phyloP scores from a whole-genome alignment of 2,888 invertebrate genomes.

The Plutella xylostella region DNA sequence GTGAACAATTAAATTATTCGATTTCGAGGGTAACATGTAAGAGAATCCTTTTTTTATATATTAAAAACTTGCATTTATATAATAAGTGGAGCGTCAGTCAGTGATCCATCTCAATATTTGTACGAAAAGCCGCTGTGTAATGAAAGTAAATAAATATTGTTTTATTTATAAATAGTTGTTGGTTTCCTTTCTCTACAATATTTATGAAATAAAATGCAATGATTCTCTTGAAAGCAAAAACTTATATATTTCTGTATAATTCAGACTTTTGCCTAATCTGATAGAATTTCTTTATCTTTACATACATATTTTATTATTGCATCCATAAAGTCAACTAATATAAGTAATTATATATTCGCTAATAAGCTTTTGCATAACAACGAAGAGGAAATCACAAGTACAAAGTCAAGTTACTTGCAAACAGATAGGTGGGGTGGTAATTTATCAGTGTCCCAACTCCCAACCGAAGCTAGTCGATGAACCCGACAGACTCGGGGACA shows the following conservation, averaged over 20 bases:
- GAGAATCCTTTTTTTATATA: not conserved
- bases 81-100: constrained; percentile 21
- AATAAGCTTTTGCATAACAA: too few relatives aligned
- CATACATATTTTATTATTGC: constrained; percentile 22
- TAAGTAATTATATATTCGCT: too few relatives aligned
- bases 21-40: too few relatives aligned
- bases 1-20: too few relatives aligned
- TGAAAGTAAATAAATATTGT: constrained; percentile 37
- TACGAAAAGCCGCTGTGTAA: not conserved
- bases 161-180: constrained; percentile 30
- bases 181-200: not conserved
- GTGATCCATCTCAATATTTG: constrained; percentile 14
- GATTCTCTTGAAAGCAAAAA: constrained; percentile 47
- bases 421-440: not conserved
- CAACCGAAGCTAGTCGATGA: too few relatives aligned
- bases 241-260: constrained; percentile 41
- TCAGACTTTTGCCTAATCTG: constrained; percentile 61
- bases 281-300: constrained; percentile 29
- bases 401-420: not conserved
- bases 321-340: constrained; percentile 16
- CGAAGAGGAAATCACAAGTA: too few relatives aligned
- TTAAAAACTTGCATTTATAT: constrained; percentile 35
- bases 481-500: too few relatives aligned
- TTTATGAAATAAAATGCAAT: constrained; percentile 20
- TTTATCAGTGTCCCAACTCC: too few relatives aligned